These are phyloP conservation scores for Peromyscus nudipes DNA, from an alignment of 2,797 vertebrate genomes.

Conservation along the genomic window DNA sequence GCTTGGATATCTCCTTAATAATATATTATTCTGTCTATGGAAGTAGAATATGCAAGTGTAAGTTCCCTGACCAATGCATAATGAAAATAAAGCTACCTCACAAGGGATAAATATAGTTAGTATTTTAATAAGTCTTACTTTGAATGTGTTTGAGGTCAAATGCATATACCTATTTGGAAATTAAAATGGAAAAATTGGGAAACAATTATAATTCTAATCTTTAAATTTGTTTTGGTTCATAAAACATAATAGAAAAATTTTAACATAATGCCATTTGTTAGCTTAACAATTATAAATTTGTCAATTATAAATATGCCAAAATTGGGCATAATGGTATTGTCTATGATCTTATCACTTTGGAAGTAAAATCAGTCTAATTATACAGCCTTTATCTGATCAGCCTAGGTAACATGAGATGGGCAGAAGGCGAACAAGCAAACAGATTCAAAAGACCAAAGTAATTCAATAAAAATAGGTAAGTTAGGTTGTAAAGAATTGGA, in stretches of 20 bases:
- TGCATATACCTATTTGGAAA: background rate
- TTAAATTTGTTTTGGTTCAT: background rate
- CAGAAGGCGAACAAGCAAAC: background rate
- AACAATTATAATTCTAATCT: background rate
- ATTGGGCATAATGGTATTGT: too few relatives aligned
- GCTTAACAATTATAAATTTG: background rate
- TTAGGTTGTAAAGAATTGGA: background rate
- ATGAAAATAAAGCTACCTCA: constrained; percentile 9
- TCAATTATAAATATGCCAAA: background rate
- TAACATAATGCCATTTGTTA: background rate
- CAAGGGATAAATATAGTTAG: constrained; percentile 30
- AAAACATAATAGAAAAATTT: background rate
- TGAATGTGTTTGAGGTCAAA: constrained; percentile 18
- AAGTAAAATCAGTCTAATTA: background rate
- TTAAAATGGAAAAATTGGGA: background rate
- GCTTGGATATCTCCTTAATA: background rate
- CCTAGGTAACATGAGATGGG: background rate
- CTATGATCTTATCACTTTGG: background rate
- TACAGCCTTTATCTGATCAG: background rate
- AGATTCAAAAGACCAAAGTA: background rate
- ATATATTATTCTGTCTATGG: background rate
- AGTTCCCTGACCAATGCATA: constrained; percentile 44
- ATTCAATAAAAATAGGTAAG: background rate
- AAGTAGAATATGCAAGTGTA: constrained; percentile 31
- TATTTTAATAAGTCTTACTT: constrained; percentile 54